These are phyloP conservation scores for Platycnemis pennipes DNA, from an alignment of 2,888 invertebrate genomes.

Conservation along the genomic window DNA sequence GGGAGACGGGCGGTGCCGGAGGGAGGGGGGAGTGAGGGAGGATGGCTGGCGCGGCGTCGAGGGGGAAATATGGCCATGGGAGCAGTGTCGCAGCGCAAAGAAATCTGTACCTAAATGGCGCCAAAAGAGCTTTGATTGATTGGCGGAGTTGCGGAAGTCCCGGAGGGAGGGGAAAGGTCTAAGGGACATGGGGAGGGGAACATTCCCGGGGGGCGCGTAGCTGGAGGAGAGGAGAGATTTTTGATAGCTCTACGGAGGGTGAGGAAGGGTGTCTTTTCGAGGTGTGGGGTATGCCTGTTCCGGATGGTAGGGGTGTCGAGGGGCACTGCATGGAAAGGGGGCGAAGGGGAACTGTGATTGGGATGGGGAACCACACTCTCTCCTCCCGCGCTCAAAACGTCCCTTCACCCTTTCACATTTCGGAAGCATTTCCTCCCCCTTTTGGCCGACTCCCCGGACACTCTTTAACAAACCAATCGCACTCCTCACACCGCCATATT, in stretches of 20 bases:
- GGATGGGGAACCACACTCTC: neutral
- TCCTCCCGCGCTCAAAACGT: neutral
- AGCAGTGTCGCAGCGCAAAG: neutral
- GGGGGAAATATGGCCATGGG: no score
- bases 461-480: neutral
- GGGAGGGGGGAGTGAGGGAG: neutral
- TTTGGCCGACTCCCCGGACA: neutral
- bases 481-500: neutral
- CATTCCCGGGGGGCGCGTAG: neutral
- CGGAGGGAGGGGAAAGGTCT: neutral
- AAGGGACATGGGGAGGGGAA: neutral
- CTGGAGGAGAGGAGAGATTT: neutral
- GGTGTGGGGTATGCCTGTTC: neutral
- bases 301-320: neutral
- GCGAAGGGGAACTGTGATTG: no score
- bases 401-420: neutral
- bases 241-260: no score
- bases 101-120: conserved; percentile 29
- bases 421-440: neutral
- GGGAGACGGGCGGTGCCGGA: neutral
- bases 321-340: no score
- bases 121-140: conserved; percentile 56
- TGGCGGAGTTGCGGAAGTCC: neutral
- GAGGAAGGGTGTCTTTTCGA: no score
- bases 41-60: neutral